These are phyloP conservation scores for Psittacula derbiana DNA, from an alignment of 2,797 vertebrate genomes.

Conservation along the genomic window DNA sequence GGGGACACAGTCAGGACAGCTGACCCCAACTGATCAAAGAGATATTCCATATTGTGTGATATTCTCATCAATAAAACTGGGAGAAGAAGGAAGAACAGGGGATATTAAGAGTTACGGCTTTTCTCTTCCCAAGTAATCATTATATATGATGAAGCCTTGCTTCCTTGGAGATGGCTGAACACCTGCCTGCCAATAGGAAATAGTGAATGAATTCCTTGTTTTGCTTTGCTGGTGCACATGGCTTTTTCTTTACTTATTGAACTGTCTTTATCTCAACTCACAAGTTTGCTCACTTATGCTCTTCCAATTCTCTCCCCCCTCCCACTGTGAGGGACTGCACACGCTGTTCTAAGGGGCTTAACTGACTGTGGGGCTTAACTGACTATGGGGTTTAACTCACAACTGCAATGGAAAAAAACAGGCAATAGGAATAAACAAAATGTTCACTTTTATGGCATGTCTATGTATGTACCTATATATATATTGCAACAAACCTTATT, in stretches of 20 bases:
- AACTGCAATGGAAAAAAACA: not conserved
- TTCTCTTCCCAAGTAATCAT: not conserved
- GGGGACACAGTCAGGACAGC: not conserved
- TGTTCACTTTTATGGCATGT: not conserved
- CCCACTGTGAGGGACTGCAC: rapidly evolving
- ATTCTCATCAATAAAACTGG: not conserved
- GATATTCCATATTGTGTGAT: not conserved
- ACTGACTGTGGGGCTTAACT: not conserved
- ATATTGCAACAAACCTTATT: not conserved
- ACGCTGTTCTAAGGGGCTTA: rapidly evolving
- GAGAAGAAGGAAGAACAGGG: not conserved
- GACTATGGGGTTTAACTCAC: not conserved
- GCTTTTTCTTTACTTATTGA: not conserved
- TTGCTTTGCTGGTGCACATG: not conserved
- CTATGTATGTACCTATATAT: not conserved
- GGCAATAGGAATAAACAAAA: not conserved
- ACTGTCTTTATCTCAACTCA: not conserved
- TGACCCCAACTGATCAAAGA: not conserved
- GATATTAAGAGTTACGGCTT: not conserved
- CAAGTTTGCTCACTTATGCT: not conserved
- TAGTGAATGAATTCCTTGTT: not conserved
- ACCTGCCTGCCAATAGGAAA: not conserved
- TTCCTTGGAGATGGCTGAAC: not conserved
- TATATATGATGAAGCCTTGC: not conserved
- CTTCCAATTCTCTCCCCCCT: not conserved